Evolutionary conservation across 2,113 vertebrate species (phyloP).

Genomic region (Dermatemys mawii): DNA sequence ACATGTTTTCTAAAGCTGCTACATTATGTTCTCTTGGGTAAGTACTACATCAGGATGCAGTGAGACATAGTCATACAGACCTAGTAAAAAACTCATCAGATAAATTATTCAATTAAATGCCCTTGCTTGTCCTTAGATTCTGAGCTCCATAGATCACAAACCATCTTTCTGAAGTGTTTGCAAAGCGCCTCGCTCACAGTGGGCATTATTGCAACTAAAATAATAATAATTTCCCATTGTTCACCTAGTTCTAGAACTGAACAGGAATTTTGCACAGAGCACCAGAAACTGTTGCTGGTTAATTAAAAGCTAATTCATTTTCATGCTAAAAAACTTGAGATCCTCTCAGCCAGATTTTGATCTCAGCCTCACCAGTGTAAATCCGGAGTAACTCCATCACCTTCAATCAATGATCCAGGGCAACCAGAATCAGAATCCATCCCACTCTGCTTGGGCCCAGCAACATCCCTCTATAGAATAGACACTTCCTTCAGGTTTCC

Average conservation of each 20-base stretch:
- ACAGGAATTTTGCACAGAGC: neutral
- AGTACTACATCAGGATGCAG: neutral
- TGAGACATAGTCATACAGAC: neutral
- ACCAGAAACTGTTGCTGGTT: neutral
- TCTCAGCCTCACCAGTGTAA: fast-evolving
- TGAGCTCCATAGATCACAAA: neutral
- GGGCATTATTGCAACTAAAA: neutral
- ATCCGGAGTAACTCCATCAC: neutral
- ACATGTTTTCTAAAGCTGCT: neutral
- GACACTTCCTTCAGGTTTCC: neutral
- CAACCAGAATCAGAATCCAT: neutral
- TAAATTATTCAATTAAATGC: neutral
- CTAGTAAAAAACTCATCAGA: neutral
- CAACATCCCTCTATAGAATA: neutral
- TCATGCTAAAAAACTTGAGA: neutral
- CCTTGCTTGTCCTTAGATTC: neutral
- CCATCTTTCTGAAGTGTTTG: neutral
- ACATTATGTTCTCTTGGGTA: neutral
- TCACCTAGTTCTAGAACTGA: neutral
- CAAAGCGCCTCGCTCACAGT: neutral
- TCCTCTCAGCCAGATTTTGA: neutral
- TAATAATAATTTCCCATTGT: neutral
- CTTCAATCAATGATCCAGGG: neutral
- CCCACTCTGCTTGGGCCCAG: neutral
- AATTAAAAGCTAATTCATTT: neutral